A percentile compares a stretch with the other conserved stretches of the same genome.
Evolutionary conservation across 2,888 invertebrate genomes (phyloP).

Genomic region (Pachymerium ferrugineum): DNA sequence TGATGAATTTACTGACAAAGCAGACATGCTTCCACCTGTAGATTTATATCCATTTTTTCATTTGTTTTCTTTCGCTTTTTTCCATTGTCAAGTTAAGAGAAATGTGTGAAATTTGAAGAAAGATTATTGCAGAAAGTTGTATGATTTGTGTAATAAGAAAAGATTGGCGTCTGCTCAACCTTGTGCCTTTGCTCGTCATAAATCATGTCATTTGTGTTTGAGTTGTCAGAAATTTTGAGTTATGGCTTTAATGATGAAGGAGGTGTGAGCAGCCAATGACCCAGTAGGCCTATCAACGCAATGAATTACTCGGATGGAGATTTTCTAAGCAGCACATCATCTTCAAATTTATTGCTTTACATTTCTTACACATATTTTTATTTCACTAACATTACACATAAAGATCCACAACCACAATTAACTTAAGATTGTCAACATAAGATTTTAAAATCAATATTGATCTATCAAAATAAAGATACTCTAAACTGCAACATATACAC

Average conservation of each 20-base stretch:
- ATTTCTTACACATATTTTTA: neutral
- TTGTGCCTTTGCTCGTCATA: constrained; percentile 9
- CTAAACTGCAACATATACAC: too few species aligned
- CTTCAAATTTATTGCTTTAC: constrained; percentile 5
- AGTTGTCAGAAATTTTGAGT: constrained; percentile 15
- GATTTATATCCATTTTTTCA: too few species aligned
- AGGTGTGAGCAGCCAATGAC: constrained; percentile 13
- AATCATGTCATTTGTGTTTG: constrained; percentile 19
- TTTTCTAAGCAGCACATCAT: constrained; percentile 11
- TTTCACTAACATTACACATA: too few species aligned
- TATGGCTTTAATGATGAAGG: constrained; percentile 15
- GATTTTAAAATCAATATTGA: too few species aligned
- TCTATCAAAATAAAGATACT: too few species aligned
- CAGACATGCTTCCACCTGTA: too few species aligned
- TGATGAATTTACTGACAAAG: too few species aligned
- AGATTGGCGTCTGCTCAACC: constrained; percentile 13
- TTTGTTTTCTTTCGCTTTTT: neutral
- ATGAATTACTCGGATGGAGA: constrained; percentile 15
- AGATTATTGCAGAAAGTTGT: constrained; percentile 2
- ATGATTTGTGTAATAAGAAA: constrained; percentile 20
- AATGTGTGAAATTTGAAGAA: constrained; percentile 1
- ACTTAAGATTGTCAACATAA: too few species aligned
- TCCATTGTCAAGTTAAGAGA: neutral
- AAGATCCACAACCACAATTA: too few species aligned
- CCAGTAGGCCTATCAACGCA: constrained; percentile 17